A percentile compares a stretch with the other conserved stretches of the same genome.
These are phyloP conservation scores for Pagrus major DNA, from an alignment of 2,113 vertebrate species.

Conservation along the genomic window DNA sequence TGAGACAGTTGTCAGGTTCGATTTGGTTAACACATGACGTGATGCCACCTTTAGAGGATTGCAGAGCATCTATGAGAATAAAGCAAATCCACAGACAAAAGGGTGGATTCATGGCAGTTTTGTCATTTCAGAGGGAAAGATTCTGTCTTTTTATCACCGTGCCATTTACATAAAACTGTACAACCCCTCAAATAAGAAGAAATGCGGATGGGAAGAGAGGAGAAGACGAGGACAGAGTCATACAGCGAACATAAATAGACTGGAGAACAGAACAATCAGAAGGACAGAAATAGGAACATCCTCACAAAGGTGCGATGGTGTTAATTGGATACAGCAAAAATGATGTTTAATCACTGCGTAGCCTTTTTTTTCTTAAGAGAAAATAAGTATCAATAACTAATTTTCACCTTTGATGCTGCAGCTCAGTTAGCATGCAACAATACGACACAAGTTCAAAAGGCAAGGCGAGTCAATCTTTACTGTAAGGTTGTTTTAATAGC, in stretches of 20 bases:
- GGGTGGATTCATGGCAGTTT: slow-evolving; percentile 62
- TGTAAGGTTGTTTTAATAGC: slow-evolving; percentile 43
- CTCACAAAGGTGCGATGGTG: slow-evolving; percentile 48
- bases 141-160: slow-evolving; percentile 56
- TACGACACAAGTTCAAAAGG: slow-evolving; percentile 14
- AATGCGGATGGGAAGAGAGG: slow-evolving; percentile 12
- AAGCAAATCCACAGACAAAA: slow-evolving; percentile 73
- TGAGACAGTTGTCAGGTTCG: slow-evolving; percentile 79
- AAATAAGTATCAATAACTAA: slow-evolving; percentile 45
- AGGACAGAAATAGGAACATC: slow-evolving; percentile 49
- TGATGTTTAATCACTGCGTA: slow-evolving; percentile 29
- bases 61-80: slow-evolving; percentile 65
- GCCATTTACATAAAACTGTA: slow-evolving; percentile 73
- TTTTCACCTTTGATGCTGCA: slow-evolving; percentile 62
- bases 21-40: slow-evolving; percentile 69
- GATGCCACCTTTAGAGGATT: slow-evolving; percentile 70
- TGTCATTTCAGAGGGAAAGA: slow-evolving; percentile 68
- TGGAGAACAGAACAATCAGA: slow-evolving; percentile 57
- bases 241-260: slow-evolving; percentile 39
- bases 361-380: neutral
- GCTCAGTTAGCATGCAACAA: slow-evolving; percentile 28
- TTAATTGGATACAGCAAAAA: slow-evolving; percentile 61
- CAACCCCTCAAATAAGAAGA: slow-evolving; percentile 40
- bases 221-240: neutral
- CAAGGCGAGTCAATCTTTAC: slow-evolving; percentile 37